Evolutionary conservation across 2,888 invertebrate genomes (phyloP).

Genomic region (Drosophila longiperda): DNA sequence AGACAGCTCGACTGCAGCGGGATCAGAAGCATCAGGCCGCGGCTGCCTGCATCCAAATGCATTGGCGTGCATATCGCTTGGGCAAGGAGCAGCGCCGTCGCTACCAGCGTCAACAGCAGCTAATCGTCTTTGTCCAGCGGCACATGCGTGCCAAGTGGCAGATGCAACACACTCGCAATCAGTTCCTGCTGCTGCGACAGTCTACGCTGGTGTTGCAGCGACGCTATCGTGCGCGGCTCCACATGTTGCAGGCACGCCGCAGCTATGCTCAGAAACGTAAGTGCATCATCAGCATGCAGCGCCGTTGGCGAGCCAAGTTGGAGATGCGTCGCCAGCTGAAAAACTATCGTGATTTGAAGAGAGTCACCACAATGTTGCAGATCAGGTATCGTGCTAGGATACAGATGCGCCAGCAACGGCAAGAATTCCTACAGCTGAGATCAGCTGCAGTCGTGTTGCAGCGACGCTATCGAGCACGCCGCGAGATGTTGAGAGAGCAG

Average conservation of each 20-base stretch:
- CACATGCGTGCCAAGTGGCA: slow-evolving; percentile 50
- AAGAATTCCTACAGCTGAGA: slow-evolving; percentile 42
- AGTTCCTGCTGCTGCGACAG: slow-evolving; percentile 57
- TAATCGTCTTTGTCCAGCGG: slow-evolving; percentile 67
- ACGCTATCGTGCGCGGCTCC: slow-evolving; percentile 66
- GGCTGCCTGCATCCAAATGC: slow-evolving; percentile 83
- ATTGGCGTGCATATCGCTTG: slow-evolving; percentile 78
- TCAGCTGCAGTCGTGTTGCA: slow-evolving; percentile 61
- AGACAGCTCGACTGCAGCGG: slow-evolving; percentile 65
- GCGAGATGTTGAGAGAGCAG: slow-evolving; percentile 74
- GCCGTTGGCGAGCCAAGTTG: slow-evolving; percentile 83
- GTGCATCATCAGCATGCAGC: slow-evolving; percentile 84
- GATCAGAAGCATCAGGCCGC: slow-evolving; percentile 65
- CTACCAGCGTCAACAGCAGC: slow-evolving; percentile 55
- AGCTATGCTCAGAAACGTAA: slow-evolving; percentile 69
- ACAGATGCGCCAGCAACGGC: slow-evolving; percentile 51
- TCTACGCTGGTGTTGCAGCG: slow-evolving; percentile 59
- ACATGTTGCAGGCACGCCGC: slow-evolving; percentile 42
- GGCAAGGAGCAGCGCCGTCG: slow-evolving; percentile 59
- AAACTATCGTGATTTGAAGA: slow-evolving; percentile 17
- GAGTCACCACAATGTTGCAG: slow-evolving; percentile 17
- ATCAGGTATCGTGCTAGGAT: slow-evolving; percentile 46
- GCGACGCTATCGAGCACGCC: slow-evolving; percentile 60
- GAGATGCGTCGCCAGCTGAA: slow-evolving; percentile 65
- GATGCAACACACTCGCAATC: slow-evolving; percentile 60